phyloP scores from a whole-genome alignment of 2,797 vertebrate genomes.

The Lithobates sylvaticus region DNA sequence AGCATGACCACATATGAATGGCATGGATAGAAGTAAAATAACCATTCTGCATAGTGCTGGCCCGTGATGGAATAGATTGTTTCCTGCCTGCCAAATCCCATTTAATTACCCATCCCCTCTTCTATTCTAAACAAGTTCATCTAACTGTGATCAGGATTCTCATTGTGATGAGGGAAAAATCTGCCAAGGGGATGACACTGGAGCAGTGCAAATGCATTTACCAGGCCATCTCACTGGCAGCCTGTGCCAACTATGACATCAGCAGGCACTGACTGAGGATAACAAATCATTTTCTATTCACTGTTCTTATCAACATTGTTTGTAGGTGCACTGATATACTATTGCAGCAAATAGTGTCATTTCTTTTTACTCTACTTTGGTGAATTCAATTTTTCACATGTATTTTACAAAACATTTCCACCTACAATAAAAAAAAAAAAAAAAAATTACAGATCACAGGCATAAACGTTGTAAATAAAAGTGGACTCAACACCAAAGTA shows the following conservation, averaged over 20 bases:
- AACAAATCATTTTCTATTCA: background rate
- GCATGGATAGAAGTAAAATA: background rate
- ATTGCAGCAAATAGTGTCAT: background rate
- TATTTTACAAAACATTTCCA: background rate
- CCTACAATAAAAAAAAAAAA: background rate
- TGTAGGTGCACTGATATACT: background rate
- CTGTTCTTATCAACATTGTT: background rate
- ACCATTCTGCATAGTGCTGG: constrained; percentile 20
- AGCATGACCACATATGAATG: no score
- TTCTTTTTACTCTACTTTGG: background rate
- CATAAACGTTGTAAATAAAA: background rate
- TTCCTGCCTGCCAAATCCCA: constrained; percentile 15
- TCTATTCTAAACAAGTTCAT: constrained; percentile 16
- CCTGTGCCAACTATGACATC: constrained; percentile 50
- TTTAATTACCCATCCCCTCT: constrained; percentile 42
- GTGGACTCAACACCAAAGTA: background rate
- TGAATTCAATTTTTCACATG: background rate
- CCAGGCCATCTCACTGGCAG: background rate
- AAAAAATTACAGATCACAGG: background rate
- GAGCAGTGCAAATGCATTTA: constrained; percentile 4
- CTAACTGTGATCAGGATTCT: constrained; percentile 13
- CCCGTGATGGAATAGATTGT: constrained; percentile 21
- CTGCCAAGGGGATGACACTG: constrained; percentile 28
- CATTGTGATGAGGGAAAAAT: constrained; percentile 43
- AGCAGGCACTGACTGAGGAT: constrained; percentile 1